Conservation (phyloP, 1,140 invertebrate species). For the Nebria ingens region DNA sequence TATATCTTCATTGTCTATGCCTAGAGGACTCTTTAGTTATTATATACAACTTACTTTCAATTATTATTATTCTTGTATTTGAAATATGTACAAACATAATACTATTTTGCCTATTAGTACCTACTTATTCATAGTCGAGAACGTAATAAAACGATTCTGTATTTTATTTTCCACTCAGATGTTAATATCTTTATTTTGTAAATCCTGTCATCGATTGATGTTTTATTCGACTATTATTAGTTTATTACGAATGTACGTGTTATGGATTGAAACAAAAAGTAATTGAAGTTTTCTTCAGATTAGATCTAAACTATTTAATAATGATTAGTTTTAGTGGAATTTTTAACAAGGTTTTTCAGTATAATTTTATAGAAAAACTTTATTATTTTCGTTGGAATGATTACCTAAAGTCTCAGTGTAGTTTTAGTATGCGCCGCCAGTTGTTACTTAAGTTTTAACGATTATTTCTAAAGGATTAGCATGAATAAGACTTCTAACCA, state of each 20-base stretch:
- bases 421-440: not conserved
- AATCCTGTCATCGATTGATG: not conserved
- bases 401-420: not conserved
- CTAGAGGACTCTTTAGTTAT: not conserved
- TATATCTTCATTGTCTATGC: not conserved
- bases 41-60: not conserved
- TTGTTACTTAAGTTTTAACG: conserved; percentile 3
- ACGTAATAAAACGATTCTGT: not conserved
- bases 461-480: conserved; percentile 3
- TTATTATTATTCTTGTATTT: not conserved
- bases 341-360: not conserved
- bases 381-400: not conserved
- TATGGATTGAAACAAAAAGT: no score
- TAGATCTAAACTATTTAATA: no score
- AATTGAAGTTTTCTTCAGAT: no score
- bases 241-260: no score
- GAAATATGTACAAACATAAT: not conserved
- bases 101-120: not conserved
- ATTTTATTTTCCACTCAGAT: not conserved
- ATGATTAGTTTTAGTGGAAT: not conserved
- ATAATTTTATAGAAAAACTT: not conserved
- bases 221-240: not conserved
- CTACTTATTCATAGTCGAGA: not conserved
- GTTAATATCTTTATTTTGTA: not conserved
- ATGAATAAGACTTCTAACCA: not conserved